Base-by-base conservation (phyloP, 2,113 vertebrate species). In the Alethe diademata region DNA sequence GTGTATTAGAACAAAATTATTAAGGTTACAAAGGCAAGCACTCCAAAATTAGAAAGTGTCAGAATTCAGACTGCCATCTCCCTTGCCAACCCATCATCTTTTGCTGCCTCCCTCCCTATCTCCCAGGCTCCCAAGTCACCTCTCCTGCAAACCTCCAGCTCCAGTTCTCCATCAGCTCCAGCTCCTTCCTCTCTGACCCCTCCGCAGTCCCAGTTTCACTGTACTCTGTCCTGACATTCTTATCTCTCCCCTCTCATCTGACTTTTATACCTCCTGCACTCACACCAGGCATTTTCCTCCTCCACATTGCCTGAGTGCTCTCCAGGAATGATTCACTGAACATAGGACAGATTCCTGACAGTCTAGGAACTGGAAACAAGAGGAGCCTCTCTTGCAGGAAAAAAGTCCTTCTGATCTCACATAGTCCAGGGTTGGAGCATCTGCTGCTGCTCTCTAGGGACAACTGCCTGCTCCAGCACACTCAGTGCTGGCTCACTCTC, bases 1-100 rank as follows among this genome's bases (percentile, higher is more conserved):
- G 70, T 64, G 57, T 95, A 97, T 96, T 95, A 96, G 95, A 95
- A 97, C 76, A 95, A 93, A 93, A 95, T 95, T 95, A 96, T 97
- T 95, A 95, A 96, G 91, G 94, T 95, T 97, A 95, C 86, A 92
- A 93, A 97, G 94, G 89, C 80, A 93, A 91, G 80, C 47, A 78
- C 36, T 91, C 94, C 80, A 91, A 78, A 96, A 85, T 93, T 92
- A 97, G 95, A 67, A 92, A 82, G 93, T 87, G 80, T 93, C 95
- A 96, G 91, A 84, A 96, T 80, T 90, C 91, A 95, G 86, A 65
- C 60, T 94, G 94, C 92, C 86, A 94, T 75, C 86, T 92, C 67
- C 81, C 79, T 74, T 86, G 91, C 86, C 92, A 95, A 88, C 58
- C 61, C 43, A 78, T 45, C 86, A 29, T 48, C 6, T 10, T 43